phyloP scores from a whole-genome alignment of 1,140 invertebrate species.

The Eubasilissa regina region DNA sequence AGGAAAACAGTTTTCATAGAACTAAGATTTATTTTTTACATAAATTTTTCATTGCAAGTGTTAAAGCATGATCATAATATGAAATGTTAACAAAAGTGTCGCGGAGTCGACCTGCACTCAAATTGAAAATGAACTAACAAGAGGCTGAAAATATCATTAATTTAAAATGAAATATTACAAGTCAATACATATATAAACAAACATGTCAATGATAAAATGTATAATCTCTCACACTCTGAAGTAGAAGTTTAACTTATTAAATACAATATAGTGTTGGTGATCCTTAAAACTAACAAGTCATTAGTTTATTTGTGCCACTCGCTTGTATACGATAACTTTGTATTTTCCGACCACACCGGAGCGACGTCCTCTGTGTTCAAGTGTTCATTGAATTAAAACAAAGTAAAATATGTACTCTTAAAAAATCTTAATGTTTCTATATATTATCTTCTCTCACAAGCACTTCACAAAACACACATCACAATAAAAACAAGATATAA shows the following conservation, averaged over 20 bases:
- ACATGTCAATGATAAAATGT: slow-evolving; percentile 42
- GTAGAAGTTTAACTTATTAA: slow-evolving; percentile 53
- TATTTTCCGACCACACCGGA: slow-evolving; percentile 3
- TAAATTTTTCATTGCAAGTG: slow-evolving; percentile 56
- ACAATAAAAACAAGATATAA: slow-evolving; percentile 57
- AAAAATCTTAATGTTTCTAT: slow-evolving; percentile 51
- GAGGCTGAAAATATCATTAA: slow-evolving; percentile 27
- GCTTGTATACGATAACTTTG: slow-evolving; percentile 26
- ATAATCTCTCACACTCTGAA: slow-evolving; percentile 46
- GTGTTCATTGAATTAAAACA: slow-evolving; percentile 51
- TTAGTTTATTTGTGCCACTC: slow-evolving; percentile 57
- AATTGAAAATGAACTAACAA: slow-evolving; percentile 42
- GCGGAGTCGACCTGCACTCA: slow-evolving; percentile 40
- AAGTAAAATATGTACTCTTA: slow-evolving; percentile 56
- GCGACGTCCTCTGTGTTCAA: not conserved
- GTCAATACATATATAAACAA: slow-evolving; percentile 50
- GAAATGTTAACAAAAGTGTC: slow-evolving; percentile 47
- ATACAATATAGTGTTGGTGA: slow-evolving; percentile 54
- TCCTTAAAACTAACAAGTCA: slow-evolving; percentile 52
- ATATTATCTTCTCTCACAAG: slow-evolving; percentile 59
- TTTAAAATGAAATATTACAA: slow-evolving; percentile 42
- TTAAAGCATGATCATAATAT: slow-evolving; percentile 54
- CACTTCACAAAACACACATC: slow-evolving; percentile 60
- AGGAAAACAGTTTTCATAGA: slow-evolving; percentile 51
- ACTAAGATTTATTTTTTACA: slow-evolving; percentile 58